Evolutionary conservation across 2,888 invertebrate species (phyloP).

Genomic region (Cosmia pyralina): DNA sequence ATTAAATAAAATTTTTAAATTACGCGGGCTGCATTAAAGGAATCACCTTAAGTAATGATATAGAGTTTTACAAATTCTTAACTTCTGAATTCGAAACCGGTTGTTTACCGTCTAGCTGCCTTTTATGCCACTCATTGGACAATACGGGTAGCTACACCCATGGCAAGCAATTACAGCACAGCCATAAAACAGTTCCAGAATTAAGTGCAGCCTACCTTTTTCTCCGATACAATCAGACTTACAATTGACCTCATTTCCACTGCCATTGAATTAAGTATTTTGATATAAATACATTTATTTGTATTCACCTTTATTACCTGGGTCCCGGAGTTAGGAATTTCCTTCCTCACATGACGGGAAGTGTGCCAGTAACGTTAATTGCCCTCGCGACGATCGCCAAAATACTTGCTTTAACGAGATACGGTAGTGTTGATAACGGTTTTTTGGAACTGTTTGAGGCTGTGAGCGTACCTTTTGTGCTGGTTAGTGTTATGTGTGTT

Average conservation of each 20-base stretch:
- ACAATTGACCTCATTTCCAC: constrained; percentile 42
- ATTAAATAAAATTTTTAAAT: no score
- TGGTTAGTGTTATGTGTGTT: not conserved
- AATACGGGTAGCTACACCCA: constrained; percentile 1
- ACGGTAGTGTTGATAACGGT: constrained; percentile 62
- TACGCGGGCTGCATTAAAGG: not conserved
- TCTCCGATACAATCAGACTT: constrained; percentile 29
- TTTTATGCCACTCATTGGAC: not conserved
- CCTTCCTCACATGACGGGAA: constrained; percentile 70
- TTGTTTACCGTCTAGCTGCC: not conserved
- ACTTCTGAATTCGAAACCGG: not conserved
- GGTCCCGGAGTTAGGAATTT: constrained; percentile 66
- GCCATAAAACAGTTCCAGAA: constrained; percentile 23
- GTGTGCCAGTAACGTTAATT: constrained; percentile 75
- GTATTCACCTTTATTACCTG: constrained; percentile 64
- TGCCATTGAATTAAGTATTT: constrained; percentile 36
- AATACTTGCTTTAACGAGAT: constrained; percentile 77
- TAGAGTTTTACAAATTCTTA: not conserved
- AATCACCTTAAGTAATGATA: not conserved
- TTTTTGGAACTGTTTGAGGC: constrained; percentile 37
- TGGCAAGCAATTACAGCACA: not conserved
- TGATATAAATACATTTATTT: constrained; percentile 25
- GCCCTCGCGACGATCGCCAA: constrained; percentile 76
- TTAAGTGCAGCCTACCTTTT: constrained; percentile 21
- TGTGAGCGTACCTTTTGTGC: not conserved